A percentile compares a stretch with the other conserved stretches of the same genome.
phyloP scores from a whole-genome alignment of 2,113 vertebrate genomes.

The Salvator merianae region DNA sequence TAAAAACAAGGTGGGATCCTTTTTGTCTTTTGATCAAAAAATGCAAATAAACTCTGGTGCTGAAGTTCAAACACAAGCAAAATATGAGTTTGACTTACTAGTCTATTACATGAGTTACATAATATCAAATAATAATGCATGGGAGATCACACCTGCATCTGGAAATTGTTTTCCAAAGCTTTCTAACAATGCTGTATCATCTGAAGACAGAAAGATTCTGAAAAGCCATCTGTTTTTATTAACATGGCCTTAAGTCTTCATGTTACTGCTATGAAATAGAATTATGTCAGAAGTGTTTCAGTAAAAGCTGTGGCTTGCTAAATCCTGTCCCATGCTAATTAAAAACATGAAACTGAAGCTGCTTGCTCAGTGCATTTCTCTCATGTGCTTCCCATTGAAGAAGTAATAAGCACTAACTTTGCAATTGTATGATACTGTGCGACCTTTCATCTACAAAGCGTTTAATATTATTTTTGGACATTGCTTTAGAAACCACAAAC shows the following conservation, averaged over 20 bases:
- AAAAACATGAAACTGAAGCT: conserved; percentile 51
- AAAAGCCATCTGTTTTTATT: conserved; percentile 59
- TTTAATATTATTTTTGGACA: conserved; percentile 14
- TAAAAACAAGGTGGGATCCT: background rate
- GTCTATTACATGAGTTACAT: conserved; percentile 19
- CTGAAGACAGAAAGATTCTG: conserved; percentile 41
- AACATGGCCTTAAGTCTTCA: conserved; percentile 61
- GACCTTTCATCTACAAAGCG: conserved; percentile 32
- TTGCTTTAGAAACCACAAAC: background rate
- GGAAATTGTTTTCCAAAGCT: conserved; percentile 48
- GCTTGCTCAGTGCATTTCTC: conserved; percentile 42
- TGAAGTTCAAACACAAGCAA: background rate
- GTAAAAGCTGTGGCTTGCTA: conserved; percentile 68
- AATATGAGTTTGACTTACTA: background rate
- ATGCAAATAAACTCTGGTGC: background rate
- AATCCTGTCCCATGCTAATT: conserved; percentile 66
- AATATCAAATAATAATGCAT: conserved; percentile 25
- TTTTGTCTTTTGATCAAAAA: background rate
- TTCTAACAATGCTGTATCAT: conserved; percentile 38
- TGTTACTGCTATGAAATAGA: conserved; percentile 59
- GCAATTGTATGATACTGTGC: conserved; percentile 31
- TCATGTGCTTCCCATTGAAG: conserved; percentile 35
- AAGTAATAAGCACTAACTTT: conserved; percentile 4
- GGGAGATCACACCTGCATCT: conserved; percentile 41
- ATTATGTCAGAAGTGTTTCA: conserved; percentile 62